Evolutionary conservation across 2,113 vertebrate species (phyloP), one percentile per base, ranked within the genome.

Genomic region (Oncorhynchus mykiss): DNA sequence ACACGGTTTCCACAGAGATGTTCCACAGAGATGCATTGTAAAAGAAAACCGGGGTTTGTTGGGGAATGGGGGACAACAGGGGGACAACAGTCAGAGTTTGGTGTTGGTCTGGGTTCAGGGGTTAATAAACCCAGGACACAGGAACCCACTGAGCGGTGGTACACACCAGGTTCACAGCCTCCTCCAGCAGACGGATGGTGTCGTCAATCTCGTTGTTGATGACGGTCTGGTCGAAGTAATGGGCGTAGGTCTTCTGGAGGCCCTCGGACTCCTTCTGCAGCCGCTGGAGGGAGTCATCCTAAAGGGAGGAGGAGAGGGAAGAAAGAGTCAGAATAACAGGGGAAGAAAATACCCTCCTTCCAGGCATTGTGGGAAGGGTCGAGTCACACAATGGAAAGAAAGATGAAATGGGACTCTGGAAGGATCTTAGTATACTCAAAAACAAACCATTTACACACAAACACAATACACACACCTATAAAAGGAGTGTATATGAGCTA

Each of bases 141-240:
- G 96, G 96, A 84, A 97, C 95, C 96, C 96, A 97, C 90, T 96
- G 95, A 2, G 94, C 92, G 72, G 95, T 95, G 87, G 94, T 95
- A 91, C 94, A 96, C 90, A 97, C 95, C 80, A 96, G 94, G 92
- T 96, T 94, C 67, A 97, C 96, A 78, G 96, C 96, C 93, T 97
- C 96, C 92, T 97, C 95, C 92, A 96, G 93, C 88, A 95, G 95
- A 88, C 94, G 95, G 93, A 97, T 97, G 87, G 96, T 97, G 92
- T 97, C 96, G 90, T 97, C 96, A 67, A 97, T 97, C 91, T 97
- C 96, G 75, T 97, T 97, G 95, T 97, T 97, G 94, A 97, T 96
- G 93, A 97, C 95, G 87, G 95, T 96, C 91, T 96, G 95, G 92
- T 97, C 96, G 78, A 97, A 97, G 92, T 97, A 96, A 92, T 97